These are phyloP conservation scores for Cephonodes hylas DNA, from an alignment of 2,888 invertebrate species.

Conservation along the genomic window DNA sequence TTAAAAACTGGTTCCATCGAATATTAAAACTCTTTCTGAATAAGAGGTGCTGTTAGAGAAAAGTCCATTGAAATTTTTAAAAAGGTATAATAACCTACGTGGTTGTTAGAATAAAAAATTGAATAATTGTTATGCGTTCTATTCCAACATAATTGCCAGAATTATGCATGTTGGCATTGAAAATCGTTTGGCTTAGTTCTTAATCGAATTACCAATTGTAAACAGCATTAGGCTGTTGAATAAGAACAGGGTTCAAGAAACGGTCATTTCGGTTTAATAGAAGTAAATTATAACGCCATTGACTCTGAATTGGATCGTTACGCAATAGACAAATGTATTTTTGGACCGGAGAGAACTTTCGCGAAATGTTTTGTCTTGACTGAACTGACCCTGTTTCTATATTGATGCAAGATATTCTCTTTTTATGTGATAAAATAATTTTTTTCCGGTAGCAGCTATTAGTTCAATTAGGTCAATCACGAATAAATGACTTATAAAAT, in stretches of 20 bases:
- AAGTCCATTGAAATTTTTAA: not conserved
- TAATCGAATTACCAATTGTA: slow-evolving; percentile 20
- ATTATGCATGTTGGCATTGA: slow-evolving; percentile 16
- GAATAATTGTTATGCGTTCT: not conserved
- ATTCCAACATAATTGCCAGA: not conserved
- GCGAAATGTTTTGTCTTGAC: not conserved
- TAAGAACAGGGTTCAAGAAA: slow-evolving; percentile 51
- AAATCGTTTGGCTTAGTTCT: slow-evolving; percentile 13
- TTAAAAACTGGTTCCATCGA: no score
- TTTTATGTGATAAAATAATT: not conserved
- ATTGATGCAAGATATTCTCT: not conserved
- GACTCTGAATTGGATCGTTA: slow-evolving; percentile 24
- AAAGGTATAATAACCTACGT: not conserved
- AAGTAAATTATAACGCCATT: slow-evolving; percentile 42
- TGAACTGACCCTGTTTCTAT: not conserved
- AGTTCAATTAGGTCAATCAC: no score
- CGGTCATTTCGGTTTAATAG: slow-evolving; percentile 52
- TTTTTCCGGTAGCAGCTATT: no score
- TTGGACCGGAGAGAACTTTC: not conserved
- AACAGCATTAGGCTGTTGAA: slow-evolving; percentile 29
- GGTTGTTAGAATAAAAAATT: not conserved
- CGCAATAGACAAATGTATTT: not conserved
- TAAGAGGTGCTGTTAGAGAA: no score
- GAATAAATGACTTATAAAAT: no score
- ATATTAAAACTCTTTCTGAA: no score